These are phyloP conservation scores for Pocota personata DNA, from an alignment of 2,888 invertebrate genomes.

Conservation along the genomic window DNA sequence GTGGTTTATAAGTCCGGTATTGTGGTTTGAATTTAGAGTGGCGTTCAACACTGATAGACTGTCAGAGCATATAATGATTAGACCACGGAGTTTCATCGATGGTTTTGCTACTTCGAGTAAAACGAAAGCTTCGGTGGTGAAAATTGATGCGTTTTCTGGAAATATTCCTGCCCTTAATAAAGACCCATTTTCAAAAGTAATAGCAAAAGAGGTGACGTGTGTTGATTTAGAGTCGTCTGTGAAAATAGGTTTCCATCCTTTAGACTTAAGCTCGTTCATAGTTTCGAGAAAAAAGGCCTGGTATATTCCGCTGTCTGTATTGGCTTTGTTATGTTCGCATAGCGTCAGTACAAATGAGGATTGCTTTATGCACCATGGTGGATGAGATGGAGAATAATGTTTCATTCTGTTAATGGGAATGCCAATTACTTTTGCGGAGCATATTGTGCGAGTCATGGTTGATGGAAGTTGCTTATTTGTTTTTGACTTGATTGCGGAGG, in stretches of 20 bases:
- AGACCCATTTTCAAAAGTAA: no score
- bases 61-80: neutral
- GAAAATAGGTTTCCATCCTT: conserved; percentile 8
- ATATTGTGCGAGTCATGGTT: conserved; percentile 1
- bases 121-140: neutral
- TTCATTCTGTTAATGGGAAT: neutral
- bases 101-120: neutral
- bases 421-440: neutral
- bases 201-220: no score
- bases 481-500: neutral
- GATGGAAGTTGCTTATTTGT: neutral
- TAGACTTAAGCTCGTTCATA: neutral
- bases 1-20: neutral
- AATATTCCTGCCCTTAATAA: no score
- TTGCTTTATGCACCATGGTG: neutral
- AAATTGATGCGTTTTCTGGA: neutral
- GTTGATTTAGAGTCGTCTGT: no score
- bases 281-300: neutral
- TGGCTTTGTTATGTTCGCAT: neutral
- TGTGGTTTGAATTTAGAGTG: neutral
- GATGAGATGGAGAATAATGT: neutral
- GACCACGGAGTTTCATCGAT: neutral
- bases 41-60: neutral
- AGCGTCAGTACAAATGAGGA: neutral
- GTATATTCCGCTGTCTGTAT: neutral